phyloP scores from a whole-genome alignment of 2,888 invertebrate species.

The Caenorhabditis sp. region DNA sequence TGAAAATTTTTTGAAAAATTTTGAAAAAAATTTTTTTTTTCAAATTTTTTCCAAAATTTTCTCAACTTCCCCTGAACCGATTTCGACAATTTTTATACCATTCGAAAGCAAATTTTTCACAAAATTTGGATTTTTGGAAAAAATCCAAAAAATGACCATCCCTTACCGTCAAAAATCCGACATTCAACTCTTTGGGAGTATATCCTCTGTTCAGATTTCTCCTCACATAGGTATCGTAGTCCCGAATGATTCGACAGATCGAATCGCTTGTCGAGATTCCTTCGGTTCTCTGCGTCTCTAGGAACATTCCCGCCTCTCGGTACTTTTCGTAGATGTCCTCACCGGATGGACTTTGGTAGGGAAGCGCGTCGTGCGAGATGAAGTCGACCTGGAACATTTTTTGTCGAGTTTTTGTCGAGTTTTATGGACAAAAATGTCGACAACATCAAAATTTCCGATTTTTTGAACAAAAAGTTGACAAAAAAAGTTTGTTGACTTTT shows the following conservation, averaged over 20 bases:
- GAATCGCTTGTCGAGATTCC: slow-evolving; percentile 97
- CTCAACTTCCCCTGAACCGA: not conserved
- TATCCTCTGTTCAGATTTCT: slow-evolving; percentile 96
- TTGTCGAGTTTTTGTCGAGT: no score
- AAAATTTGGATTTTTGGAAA: no score
- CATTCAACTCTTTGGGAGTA: slow-evolving; percentile 96
- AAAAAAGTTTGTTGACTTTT: no score
- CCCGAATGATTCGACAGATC: slow-evolving; percentile 90
- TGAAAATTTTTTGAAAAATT: not conserved
- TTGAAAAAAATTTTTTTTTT: slow-evolving; percentile 5
- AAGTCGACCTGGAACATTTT: slow-evolving; percentile 43
- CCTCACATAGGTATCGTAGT: slow-evolving; percentile 97
- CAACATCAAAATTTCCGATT: no score
- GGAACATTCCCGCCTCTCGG: slow-evolving; percentile 86
- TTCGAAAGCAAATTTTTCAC: not conserved
- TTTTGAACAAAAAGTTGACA: no score
- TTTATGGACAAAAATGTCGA: no score
- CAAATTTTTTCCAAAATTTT: not conserved
- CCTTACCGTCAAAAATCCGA: slow-evolving; percentile 92
- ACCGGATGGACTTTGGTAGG: slow-evolving; percentile 90
- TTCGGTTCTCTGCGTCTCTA: slow-evolving; percentile 89
- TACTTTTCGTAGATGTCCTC: slow-evolving; percentile 91
- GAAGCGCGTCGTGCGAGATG: slow-evolving; percentile 98
- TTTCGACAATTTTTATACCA: not conserved
- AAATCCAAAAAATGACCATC: not conserved